phyloP scores from a whole-genome alignment of 2,113 vertebrate genomes.

The Passer montanus region DNA sequence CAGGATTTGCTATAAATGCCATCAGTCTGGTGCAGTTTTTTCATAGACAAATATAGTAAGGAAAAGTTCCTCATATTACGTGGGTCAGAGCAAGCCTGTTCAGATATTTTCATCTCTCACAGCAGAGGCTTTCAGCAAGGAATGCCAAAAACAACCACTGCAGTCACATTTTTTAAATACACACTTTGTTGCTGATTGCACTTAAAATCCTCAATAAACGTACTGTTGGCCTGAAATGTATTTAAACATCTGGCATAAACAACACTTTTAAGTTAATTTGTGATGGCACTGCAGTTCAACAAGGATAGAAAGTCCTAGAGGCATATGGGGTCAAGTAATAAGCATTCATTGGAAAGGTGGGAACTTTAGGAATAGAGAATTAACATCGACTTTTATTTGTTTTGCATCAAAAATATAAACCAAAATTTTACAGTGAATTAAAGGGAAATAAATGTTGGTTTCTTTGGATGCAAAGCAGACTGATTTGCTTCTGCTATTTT shows the following conservation, averaged over 20 bases:
- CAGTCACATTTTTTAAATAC: neutral
- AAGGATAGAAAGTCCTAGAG: neutral
- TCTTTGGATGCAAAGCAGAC: neutral
- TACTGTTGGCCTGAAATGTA: neutral
- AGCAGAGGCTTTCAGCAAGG: neutral
- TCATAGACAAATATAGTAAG: neutral
- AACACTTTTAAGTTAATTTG: neutral
- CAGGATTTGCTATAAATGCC: neutral
- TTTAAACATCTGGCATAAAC: neutral
- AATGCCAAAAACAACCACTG: constrained; percentile 22
- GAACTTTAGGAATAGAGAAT: neutral
- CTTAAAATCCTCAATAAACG: constrained; percentile 17
- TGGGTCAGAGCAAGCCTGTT: neutral
- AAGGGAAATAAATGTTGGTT: neutral
- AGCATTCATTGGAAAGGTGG: neutral
- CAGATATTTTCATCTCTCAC: constrained; percentile 12
- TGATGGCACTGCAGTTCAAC: neutral
- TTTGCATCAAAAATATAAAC: neutral
- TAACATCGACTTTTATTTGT: neutral
- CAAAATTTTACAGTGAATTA: neutral
- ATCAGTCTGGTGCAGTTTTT: neutral
- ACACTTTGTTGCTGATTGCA: neutral
- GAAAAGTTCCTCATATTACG: neutral
- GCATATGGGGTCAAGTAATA: neutral
- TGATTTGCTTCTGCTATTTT: neutral